phyloP scores from a whole-genome alignment of 2,113 vertebrate genomes.

The Erpornis zantholeuca region DNA sequence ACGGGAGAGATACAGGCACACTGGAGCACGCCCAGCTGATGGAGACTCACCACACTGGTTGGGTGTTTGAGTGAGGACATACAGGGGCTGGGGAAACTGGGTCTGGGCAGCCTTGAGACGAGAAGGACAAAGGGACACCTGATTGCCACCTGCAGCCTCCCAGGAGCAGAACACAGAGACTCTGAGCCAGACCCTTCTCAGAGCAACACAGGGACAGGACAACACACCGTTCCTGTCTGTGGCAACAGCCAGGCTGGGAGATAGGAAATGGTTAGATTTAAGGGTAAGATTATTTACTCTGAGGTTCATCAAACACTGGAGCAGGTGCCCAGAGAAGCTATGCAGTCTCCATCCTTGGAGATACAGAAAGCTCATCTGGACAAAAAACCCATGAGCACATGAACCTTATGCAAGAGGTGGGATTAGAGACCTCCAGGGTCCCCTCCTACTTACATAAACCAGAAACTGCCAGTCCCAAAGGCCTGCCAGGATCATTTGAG shows the following conservation, averaged over 20 bases:
- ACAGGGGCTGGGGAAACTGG: not conserved
- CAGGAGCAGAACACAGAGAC: not conserved
- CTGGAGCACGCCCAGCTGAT: not conserved
- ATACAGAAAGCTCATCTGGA: not conserved
- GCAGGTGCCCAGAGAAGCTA: not conserved
- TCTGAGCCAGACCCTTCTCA: not conserved
- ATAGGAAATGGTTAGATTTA: not conserved
- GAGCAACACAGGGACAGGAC: fast-evolving
- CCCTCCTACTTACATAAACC: not conserved
- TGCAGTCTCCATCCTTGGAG: not conserved
- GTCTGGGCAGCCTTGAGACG: not conserved
- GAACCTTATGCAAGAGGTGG: not conserved
- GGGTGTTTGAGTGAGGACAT: not conserved
- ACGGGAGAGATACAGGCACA: fast-evolving
- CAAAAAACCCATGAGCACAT: not conserved
- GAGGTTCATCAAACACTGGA: not conserved
- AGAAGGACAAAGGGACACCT: not conserved
- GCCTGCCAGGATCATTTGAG: not conserved
- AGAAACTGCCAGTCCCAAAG: not conserved
- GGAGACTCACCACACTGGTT: not conserved
- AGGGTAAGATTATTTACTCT: not conserved
- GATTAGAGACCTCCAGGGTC: not conserved
- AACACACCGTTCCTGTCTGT: not conserved
- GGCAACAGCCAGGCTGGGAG: not conserved
- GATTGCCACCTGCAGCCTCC: not conserved